Conservation (phyloP, 2,797 vertebrate genomes). For the Coregonus ussuriensis region DNA sequence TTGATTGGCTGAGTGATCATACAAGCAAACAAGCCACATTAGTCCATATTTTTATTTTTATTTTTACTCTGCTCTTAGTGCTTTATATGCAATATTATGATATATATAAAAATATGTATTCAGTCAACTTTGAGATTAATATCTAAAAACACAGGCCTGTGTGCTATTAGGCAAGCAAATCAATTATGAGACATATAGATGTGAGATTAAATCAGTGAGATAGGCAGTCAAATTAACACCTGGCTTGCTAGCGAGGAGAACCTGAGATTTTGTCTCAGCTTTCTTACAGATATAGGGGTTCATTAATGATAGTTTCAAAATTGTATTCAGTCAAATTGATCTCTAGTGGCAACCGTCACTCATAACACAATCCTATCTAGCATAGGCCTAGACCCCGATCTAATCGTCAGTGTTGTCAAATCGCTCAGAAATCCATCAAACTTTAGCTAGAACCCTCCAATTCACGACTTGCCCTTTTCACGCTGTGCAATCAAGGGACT, state of each 20-base stretch:
- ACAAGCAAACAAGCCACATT: slow-evolving; percentile 40
- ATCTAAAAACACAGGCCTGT: slow-evolving; percentile 61
- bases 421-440: slow-evolving; percentile 3
- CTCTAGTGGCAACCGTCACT: slow-evolving; percentile 22
- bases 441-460: slow-evolving; percentile 30
- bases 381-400: slow-evolving; percentile 34
- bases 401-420: slow-evolving; percentile 45
- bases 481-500: slow-evolving; percentile 51
- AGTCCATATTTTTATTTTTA: slow-evolving; percentile 31
- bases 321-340: slow-evolving; percentile 28
- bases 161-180: slow-evolving; percentile 67
- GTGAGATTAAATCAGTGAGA: slow-evolving; percentile 67
- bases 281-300: slow-evolving; percentile 56
- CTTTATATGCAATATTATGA: slow-evolving; percentile 7
- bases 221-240: slow-evolving; percentile 70
- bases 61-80: slow-evolving; percentile 5
- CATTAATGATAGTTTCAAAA: slow-evolving; percentile 59
- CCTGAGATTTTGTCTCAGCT: slow-evolving; percentile 66
- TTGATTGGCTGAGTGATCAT: slow-evolving; percentile 68
- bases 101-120: slow-evolving; percentile 56
- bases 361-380: slow-evolving; percentile 14
- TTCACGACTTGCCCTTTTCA: slow-evolving; percentile 59
- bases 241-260: slow-evolving; percentile 68
- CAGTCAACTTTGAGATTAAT: slow-evolving; percentile 54
- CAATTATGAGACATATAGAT: slow-evolving; percentile 63